Percentiles rank a stretch among this genome's conserved stretches.
Evolutionary conservation across 2,888 invertebrate species (phyloP).

Genomic region (Stomorhina lunata): DNA sequence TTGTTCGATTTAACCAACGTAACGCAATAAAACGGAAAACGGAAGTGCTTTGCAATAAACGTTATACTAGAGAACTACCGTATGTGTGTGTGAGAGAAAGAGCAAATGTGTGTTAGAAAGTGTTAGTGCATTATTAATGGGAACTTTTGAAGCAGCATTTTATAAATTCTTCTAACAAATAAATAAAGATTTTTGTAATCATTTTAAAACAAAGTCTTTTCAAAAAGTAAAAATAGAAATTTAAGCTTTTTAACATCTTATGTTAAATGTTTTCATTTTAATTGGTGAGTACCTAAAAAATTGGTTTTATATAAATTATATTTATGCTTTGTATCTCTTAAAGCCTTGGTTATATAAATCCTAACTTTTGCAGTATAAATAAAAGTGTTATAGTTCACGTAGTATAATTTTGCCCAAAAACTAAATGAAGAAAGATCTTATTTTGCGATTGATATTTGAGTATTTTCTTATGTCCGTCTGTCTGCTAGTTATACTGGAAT

Average conservation of each 20-base stretch:
- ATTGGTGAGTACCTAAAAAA: constrained; percentile 18
- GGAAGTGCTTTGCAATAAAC: constrained; percentile 62
- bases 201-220: neutral
- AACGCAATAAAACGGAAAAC: constrained; percentile 59
- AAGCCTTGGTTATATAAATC: neutral
- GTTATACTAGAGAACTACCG: constrained; percentile 9
- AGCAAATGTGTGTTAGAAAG: neutral
- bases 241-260: neutral
- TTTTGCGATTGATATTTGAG: constrained; percentile 1
- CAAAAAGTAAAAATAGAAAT: neutral
- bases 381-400: neutral
- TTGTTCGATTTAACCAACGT: constrained; percentile 38
- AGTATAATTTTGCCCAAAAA: constrained; percentile 15
- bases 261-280: neutral
- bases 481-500: constrained; percentile 45
- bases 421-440: constrained; percentile 22
- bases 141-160: neutral
- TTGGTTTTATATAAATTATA: neutral
- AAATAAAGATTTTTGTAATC: neutral
- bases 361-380: neutral
- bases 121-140: neutral
- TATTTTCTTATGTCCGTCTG: neutral
- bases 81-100: neutral
- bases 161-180: constrained; percentile 1
- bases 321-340: neutral